These are phyloP conservation scores for Otis tarda DNA, from an alignment of 2,113 vertebrate genomes.

Conservation along the genomic window DNA sequence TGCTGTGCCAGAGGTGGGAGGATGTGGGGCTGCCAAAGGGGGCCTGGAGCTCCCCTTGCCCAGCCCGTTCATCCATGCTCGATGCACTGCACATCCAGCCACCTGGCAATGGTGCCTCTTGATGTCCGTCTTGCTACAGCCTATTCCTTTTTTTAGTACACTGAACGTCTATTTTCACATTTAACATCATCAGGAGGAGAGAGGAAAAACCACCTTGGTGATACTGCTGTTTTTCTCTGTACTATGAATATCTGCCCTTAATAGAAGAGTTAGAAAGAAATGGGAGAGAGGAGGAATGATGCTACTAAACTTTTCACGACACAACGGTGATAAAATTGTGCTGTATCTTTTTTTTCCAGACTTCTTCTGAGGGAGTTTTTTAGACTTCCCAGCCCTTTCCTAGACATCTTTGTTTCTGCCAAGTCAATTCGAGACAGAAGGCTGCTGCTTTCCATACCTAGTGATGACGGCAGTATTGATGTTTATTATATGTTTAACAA, in stretches of 20 bases:
- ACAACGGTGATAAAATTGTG: neutral
- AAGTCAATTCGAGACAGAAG: neutral
- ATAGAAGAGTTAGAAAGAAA: neutral
- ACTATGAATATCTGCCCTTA: neutral
- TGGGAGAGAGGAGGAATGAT: neutral
- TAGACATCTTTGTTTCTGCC: neutral
- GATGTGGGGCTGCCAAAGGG: rapidly evolving
- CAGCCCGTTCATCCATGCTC: neutral
- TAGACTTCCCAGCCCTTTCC: neutral
- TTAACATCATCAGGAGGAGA: neutral
- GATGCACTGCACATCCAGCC: neutral
- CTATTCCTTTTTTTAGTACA: neutral
- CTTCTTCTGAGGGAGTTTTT: neutral
- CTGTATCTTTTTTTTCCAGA: neutral
- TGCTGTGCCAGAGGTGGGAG: neutral
- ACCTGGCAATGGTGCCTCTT: neutral
- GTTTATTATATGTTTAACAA: neutral
- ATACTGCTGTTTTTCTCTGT: neutral
- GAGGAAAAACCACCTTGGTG: rapidly evolving
- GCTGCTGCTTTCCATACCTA: neutral
- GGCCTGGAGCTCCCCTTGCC: neutral
- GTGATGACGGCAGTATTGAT: neutral
- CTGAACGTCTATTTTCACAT: neutral
- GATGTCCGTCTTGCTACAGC: neutral
- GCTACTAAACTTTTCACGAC: neutral